phyloP scores from a whole-genome alignment of 1,140 invertebrate species.

The Tetranychus urticae region DNA sequence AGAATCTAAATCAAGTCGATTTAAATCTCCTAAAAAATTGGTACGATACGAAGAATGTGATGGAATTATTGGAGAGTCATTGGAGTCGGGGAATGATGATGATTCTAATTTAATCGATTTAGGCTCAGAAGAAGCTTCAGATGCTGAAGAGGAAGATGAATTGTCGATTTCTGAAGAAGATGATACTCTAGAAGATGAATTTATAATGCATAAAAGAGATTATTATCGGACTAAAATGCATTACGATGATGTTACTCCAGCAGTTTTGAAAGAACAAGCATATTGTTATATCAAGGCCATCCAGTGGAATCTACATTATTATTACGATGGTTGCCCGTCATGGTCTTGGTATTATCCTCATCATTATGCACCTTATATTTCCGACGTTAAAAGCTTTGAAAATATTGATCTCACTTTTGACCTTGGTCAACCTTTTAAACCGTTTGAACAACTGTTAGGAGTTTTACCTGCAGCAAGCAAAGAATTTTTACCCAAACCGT shows the following conservation, averaged over 20 bases:
- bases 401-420: constrained; percentile 39
- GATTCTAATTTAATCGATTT: constrained; percentile 9
- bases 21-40: constrained; percentile 14
- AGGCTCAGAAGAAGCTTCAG: constrained; percentile 11
- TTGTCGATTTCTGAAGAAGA: constrained; percentile 21
- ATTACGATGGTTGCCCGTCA: constrained; percentile 80
- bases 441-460: constrained; percentile 79
- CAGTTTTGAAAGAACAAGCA: constrained; percentile 51
- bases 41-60: background rate
- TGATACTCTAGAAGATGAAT: constrained; percentile 29
- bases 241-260: constrained; percentile 40
- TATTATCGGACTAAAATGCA: constrained; percentile 80
- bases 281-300: constrained; percentile 69
- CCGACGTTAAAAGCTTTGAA: constrained; percentile 59
- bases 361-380: constrained; percentile 87
- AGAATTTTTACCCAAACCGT: constrained; percentile 48
- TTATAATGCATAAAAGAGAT: constrained; percentile 56
- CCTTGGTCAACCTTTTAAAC: constrained; percentile 61
- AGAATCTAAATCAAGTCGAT: constrained; percentile 39
- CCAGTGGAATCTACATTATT: constrained; percentile 90
- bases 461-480: constrained; percentile 59
- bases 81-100: constrained; percentile 16
- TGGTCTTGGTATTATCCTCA: constrained; percentile 96
- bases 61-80: constrained; percentile 20
- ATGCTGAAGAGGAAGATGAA: constrained; percentile 22